Base-by-base conservation (phyloP, 2,113 vertebrate genomes). In the Atlantisia rogersi region DNA sequence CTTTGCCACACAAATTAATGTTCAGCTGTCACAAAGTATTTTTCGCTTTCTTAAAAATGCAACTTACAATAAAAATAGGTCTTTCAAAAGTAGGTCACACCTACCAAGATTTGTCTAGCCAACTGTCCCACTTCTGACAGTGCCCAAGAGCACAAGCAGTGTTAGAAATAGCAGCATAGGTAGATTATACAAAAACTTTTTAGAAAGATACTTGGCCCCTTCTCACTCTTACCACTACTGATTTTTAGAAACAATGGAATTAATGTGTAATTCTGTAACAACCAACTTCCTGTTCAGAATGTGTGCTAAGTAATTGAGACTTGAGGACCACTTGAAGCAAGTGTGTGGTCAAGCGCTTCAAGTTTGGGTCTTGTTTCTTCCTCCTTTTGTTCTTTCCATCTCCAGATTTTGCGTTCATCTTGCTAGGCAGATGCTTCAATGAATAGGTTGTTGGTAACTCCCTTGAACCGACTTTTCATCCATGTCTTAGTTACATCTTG, bases 11-110 rank as follows among this genome's bases (percentile, higher is more conserved):
- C 77, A 94, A 79, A 86, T 75, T 84, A 60, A 58, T 64, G 89
- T 81, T 96, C 83, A 64, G 77, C 93, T 96, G 96, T 95, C 93
- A 82, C 73, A 82, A 78, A 85, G 73, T 76, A 87, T 82, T 95
- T 95, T 91, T 86, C 92, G 32, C 83, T 56, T 21, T 92, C 69
- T 71, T 87, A 89, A 94, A 96, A 95, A 79, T 53, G 77, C 62
- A 89, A 69, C 74, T 87, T 84, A 79, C 95, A 94, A 64, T 96
- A 92, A 96, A 94, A 96, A 65, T 10, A 62, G 82, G 35, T 21
- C 55, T 90, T 76, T 78, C 42, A 44, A 44, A 96, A 96, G 69
- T 95, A 92, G 94, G 89, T 95, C 81, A 84, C 65, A 91, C 77
- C 86, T 92, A 20, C 48, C 48, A 68, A 55, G 91, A 28, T 73